phyloP scores from a whole-genome alignment of 2,113 vertebrate genomes.

The Engystomops pustulosus region DNA sequence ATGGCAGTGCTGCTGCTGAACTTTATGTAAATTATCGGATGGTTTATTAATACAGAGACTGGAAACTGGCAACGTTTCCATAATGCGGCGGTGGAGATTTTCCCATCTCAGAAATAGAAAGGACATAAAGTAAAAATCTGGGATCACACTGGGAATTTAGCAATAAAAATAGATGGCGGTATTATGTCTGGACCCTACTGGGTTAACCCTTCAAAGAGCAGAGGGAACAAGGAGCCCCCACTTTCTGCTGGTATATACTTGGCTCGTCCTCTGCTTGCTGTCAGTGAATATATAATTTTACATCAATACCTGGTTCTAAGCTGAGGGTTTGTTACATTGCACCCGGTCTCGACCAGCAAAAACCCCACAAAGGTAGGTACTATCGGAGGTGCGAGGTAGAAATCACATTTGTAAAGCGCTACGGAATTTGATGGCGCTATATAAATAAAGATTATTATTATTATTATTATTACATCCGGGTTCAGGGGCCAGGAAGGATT shows the following conservation, averaged over 20 bases:
- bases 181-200: not conserved
- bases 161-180: constrained; percentile 20
- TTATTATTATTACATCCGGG: too few relatives aligned
- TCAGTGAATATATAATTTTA: not conserved
- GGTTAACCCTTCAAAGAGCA: not conserved
- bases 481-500: too few relatives aligned
- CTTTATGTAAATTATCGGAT: not conserved
- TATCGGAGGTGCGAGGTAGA: too few relatives aligned
- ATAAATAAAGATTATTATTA: too few relatives aligned
- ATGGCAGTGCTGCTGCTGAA: not conserved
- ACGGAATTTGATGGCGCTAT: too few relatives aligned
- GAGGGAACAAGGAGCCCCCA: too few relatives aligned
- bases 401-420: too few relatives aligned
- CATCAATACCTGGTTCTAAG: not conserved
- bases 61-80: constrained; percentile 19
- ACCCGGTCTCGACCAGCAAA: too few relatives aligned
- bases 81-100: not conserved
- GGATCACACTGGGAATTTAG: not conserved
- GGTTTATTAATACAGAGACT: constrained; percentile 19
- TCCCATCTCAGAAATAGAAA: constrained; percentile 54
- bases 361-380: too few relatives aligned
- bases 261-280: not conserved
- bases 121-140: constrained; percentile 12
- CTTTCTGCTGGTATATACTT: too few relatives aligned
- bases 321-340: not conserved